Conservation (phyloP, 2,113 vertebrate species). For the Opisthocomus hoazin region DNA sequence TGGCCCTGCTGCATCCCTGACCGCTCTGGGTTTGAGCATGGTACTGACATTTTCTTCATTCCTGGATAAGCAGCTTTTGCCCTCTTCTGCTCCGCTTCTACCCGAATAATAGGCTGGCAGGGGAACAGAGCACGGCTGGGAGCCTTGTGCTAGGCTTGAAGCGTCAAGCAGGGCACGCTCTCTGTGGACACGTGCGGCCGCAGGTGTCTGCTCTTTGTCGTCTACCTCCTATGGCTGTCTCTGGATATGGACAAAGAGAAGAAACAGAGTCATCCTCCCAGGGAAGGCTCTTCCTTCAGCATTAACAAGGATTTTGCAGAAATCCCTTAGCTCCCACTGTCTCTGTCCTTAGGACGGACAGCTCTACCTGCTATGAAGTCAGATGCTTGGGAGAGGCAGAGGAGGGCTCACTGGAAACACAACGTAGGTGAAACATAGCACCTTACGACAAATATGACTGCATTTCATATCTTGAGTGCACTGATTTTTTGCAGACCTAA, state of each 20-base stretch:
- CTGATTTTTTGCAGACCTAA: background rate
- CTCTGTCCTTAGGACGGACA: background rate
- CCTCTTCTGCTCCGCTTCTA: background rate
- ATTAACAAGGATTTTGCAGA: background rate
- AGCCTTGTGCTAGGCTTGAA: background rate
- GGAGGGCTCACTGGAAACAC: background rate
- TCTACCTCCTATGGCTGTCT: background rate
- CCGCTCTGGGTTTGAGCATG: background rate
- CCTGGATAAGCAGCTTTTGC: background rate
- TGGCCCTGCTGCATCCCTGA: accelerated
- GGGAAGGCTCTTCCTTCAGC: background rate
- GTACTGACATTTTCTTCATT: background rate
- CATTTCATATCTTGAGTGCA: background rate
- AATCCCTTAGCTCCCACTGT: background rate
- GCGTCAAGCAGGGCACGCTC: background rate
- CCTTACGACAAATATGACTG: background rate
- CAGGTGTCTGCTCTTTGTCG: background rate
- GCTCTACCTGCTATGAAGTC: background rate
- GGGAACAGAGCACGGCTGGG: background rate
- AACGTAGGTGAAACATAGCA: background rate
- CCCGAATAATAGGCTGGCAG: background rate
- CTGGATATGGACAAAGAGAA: background rate
- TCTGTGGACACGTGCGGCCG: accelerated
- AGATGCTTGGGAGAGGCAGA: background rate
- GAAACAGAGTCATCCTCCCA: background rate